Base-by-base conservation (phyloP, 2,888 invertebrate species). In the Leptinotarsa juncta region DNA sequence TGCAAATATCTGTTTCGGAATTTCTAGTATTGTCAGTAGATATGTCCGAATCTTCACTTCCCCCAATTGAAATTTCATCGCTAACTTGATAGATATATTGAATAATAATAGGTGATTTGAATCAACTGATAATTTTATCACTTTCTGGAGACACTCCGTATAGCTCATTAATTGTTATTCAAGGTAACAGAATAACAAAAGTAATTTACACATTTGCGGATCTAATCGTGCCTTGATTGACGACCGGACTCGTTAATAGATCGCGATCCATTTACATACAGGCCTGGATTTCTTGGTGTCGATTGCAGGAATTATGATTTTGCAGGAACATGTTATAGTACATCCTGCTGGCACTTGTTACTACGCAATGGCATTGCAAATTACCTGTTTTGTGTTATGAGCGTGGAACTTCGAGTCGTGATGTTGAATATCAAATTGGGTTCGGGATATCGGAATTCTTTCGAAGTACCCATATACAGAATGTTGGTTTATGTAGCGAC, bases 181-280 rank as follows among this genome's bases (percentile, higher is more conserved):
- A 82, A 81, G 82, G 81, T 81, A 77, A 82, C 71, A 74, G 79
- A 78, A 81, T 75, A 68, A 68, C 68, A 79, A 78, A 77, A 79
- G 79, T 81, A 81, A 81, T 80, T 80, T 80, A 80, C 80, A 77
- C 78, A 77, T 81, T 82, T 80, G 77, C 82, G 82, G 81, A 81
- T 82, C 81, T 81, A 81, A 81, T 81, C 81, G 72, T 69, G 76
- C 68, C 65, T 60, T 79, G 79, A 81, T 81, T 80, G 80, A 80
- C 77, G 79, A 78, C 71, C 70, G 50, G 71, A 70, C 48, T 76
- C 71, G 71, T 71, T 72, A 78, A 78, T 78, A 74, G 75, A 75
- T 75, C 72, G 74, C 67, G 74, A 70, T 71, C 76, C 71, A 78
- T 78, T 78, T 78, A 76, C 78, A 78, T 78, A 78, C 75, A 74